Evolutionary conservation across 53 echinoderm and acorn worm species (phyloP), one percentile per base, ranked within the genome.

Genomic region (Luidia sarsii): DNA sequence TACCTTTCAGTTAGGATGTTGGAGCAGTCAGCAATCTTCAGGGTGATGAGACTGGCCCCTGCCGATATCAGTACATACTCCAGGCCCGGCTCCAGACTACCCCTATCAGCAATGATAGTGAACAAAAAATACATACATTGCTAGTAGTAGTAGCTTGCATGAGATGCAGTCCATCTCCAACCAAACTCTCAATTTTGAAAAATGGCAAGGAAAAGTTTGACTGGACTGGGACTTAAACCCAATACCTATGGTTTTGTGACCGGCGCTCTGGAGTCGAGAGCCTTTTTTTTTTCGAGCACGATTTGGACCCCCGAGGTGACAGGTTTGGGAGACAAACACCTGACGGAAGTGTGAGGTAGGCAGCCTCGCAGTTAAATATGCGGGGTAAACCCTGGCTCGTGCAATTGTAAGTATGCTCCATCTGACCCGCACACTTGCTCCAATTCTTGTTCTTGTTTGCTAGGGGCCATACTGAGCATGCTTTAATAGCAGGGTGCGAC

Each of bases 1-100:
- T 71, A 91, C 92, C 92, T 88, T 39, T 88, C 87, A 46, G 88
- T 88, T 0, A 91, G 41, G 27, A 91, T 72, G 59, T 84, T 63
- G 14, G 72, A 52, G 64, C 92, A 91, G 52, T 80, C 82, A 19
- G 50, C 49, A 30, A 92, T 89, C 34, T 75, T 92, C 24, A 92
- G 67, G 25, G 88, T 82, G 9, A 88, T 62, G 2, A 94, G 83
- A 22, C 62, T 72, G 35, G 62, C 65, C 25, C 88, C 88, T 9
- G 94, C 68, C 80, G 88, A 10, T 37, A 83, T 61, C 57, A 94
- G 73, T 21, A 94, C 34, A 28, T 50, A 79, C 73, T 94, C 94
- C 37, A 91, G 13, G 7, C 91, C 94, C 23, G 83, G 67, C 57
- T 91, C 94, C 53, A 94, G 68, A 68, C 71, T 63, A 4, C 94